Conservation (phyloP, 2,888 invertebrate genomes). For the Griposia aprilina region DNA sequence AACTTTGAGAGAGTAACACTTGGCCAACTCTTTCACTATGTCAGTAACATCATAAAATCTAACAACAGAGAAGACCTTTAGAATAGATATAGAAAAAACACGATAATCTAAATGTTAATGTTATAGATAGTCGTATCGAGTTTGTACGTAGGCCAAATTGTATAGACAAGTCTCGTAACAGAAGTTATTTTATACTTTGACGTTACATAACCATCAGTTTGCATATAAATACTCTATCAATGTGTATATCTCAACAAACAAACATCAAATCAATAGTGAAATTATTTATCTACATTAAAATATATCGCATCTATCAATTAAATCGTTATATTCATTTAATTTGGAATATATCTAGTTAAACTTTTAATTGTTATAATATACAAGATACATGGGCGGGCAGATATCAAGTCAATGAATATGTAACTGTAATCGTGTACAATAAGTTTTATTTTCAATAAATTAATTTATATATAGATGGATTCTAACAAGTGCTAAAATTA, state of each 20-base stretch:
- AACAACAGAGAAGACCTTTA: slow-evolving; percentile 64
- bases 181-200: slow-evolving; percentile 44
- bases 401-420: slow-evolving; percentile 66
- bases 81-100: slow-evolving; percentile 64
- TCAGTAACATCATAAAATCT: slow-evolving; percentile 73
- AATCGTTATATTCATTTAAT: slow-evolving; percentile 60
- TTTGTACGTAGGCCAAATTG: slow-evolving; percentile 70
- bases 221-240: slow-evolving; percentile 60
- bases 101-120: slow-evolving; percentile 57
- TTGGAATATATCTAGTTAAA: slow-evolving; percentile 66
- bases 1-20: slow-evolving; percentile 81
- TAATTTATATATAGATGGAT: slow-evolving; percentile 73
- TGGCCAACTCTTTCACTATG: slow-evolving; percentile 64
- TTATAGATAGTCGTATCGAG: slow-evolving; percentile 58
- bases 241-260: slow-evolving; percentile 53
- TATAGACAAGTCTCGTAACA: slow-evolving; percentile 50
- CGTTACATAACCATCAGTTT: slow-evolving; percentile 47
- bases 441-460: slow-evolving; percentile 72
- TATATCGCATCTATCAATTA: slow-evolving; percentile 57
- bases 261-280: slow-evolving; percentile 46
- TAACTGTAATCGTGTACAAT: slow-evolving; percentile 71
- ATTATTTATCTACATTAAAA: slow-evolving; percentile 59
- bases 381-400: slow-evolving; percentile 67
- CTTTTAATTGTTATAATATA: slow-evolving; percentile 60
- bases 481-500: slow-evolving; percentile 78